These are phyloP conservation scores for Bellardia bayeri DNA, from an alignment of 2,888 invertebrate genomes.

Conservation along the genomic window DNA sequence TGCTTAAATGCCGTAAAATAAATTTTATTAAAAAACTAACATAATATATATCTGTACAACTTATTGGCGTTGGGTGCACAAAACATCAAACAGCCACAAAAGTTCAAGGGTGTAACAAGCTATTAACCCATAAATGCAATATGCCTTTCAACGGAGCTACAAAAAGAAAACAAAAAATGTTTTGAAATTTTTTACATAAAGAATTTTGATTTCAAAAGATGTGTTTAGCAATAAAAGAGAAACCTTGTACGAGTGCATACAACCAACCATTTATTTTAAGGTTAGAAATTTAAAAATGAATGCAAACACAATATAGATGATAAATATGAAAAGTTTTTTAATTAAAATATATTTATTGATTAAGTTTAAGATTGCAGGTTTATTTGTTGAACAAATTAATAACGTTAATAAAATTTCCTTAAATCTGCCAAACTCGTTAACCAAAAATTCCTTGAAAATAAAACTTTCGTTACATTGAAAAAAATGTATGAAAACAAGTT, in stretches of 20 bases:
- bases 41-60: too few species aligned
- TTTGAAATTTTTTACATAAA: slow-evolving; percentile 2
- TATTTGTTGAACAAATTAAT: not conserved
- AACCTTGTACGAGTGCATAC: not conserved
- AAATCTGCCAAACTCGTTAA: not conserved
- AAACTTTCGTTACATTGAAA: slow-evolving; percentile 5
- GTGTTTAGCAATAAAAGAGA: slow-evolving; percentile 16
- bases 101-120: slow-evolving; percentile 15
- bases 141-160: not conserved
- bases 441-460: not conserved
- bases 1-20: not conserved
- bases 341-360: not conserved
- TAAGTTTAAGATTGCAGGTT: not conserved
- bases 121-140: slow-evolving; percentile 16
- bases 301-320: not conserved
- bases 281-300: slow-evolving; percentile 1
- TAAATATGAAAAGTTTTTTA: slow-evolving; percentile 1
- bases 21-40: not conserved
- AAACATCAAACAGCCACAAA: not conserved
- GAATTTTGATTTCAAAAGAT: slow-evolving; percentile 9
- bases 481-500: slow-evolving; percentile 18
- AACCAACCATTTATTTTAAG: not conserved
- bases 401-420: not conserved
- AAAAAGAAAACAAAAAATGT: not conserved
- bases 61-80: not conserved